These are phyloP conservation scores for Trissolcus brochymenae DNA, from an alignment of 2,888 invertebrate species.

Conservation along the genomic window DNA sequence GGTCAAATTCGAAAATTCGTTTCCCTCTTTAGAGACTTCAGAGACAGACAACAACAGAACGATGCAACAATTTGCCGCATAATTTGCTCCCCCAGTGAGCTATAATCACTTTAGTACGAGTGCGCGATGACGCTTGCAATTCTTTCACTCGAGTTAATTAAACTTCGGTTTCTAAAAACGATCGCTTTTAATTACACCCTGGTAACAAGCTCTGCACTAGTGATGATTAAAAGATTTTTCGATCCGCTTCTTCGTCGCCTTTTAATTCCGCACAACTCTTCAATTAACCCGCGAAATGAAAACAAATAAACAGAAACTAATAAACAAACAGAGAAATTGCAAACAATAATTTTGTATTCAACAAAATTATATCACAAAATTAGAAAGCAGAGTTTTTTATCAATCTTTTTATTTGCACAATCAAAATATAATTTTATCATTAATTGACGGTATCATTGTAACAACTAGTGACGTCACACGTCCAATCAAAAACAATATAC, in stretches of 20 bases:
- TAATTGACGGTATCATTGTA: not conserved
- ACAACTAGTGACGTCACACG: not conserved
- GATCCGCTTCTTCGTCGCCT: not conserved
- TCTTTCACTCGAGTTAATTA: conserved; percentile 30
- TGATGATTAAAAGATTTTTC: conserved; percentile 9
- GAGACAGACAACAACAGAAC: too few relatives aligned
- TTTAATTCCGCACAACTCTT: not conserved
- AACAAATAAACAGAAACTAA: not conserved
- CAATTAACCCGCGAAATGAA: not conserved
- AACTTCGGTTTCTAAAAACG: conserved; percentile 23
- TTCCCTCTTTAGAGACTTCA: too few relatives aligned
- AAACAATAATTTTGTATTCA: not conserved
- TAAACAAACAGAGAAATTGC: not conserved
- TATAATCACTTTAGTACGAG: conserved; percentile 11
- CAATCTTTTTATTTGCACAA: not conserved
- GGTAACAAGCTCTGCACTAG: conserved; percentile 3
- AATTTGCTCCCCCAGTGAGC: not conserved
- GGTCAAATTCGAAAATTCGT: not conserved
- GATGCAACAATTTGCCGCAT: conserved; percentile 8
- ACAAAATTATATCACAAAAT: not conserved
- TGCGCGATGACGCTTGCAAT: conserved; percentile 3
- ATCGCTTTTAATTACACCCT: conserved; percentile 13
- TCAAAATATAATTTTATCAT: not conserved
- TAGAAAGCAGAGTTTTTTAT: not conserved
- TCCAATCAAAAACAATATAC: not conserved